A percentile compares a stretch with the other conserved stretches of the same genome.
These are phyloP conservation scores for Phylloscopus trochilus DNA, from an alignment of 2,113 vertebrate genomes.

Conservation along the genomic window DNA sequence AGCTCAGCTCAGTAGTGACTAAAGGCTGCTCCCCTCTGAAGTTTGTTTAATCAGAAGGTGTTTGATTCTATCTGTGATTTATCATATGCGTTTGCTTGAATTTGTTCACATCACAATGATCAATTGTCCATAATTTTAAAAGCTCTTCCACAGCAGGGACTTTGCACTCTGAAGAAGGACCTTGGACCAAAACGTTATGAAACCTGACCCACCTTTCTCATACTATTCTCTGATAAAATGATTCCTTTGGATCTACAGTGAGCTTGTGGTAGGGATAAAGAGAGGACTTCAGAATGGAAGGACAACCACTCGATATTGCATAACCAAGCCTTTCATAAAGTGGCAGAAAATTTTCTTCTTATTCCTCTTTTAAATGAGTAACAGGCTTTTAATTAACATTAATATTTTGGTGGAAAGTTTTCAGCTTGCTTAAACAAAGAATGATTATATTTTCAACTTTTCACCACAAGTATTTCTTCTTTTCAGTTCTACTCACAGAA, in stretches of 20 bases:
- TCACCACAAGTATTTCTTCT: neutral
- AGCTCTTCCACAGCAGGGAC: neutral
- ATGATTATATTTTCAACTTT: neutral
- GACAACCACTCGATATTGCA: neutral
- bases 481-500: neutral
- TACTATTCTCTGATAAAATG: neutral
- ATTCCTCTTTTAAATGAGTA: neutral
- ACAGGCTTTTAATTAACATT: neutral
- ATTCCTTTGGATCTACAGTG: neutral
- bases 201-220: neutral
- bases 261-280: neutral
- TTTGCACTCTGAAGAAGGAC: neutral
- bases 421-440: neutral
- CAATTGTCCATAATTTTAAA: conserved; percentile 10
- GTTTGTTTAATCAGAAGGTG: conserved; percentile 42
- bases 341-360: neutral
- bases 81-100: conserved; percentile 21
- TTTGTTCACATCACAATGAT: conserved; percentile 1
- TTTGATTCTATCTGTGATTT: conserved; percentile 13
- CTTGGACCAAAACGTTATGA: neutral
- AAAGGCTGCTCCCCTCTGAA: neutral
- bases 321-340: neutral
- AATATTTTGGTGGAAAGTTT: neutral
- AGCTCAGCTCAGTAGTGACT: conserved; percentile 9
- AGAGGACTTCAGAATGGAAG: neutral